phyloP scores from a whole-genome alignment of 2,797 vertebrate species.

The Hipposideros larvatus region DNA sequence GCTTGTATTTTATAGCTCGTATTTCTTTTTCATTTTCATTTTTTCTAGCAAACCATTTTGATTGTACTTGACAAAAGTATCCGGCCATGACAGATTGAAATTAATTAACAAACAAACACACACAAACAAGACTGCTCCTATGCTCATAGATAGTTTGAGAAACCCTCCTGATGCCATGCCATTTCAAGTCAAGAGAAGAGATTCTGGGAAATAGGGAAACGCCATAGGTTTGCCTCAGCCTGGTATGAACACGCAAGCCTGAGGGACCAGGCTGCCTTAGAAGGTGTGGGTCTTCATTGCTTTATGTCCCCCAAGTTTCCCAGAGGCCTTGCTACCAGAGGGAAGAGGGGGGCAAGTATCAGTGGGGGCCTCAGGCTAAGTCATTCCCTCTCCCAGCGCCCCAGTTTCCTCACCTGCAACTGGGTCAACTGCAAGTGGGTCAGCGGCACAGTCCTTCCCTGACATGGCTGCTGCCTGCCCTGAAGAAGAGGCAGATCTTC shows the following conservation, averaged over 20 bases:
- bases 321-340: background rate
- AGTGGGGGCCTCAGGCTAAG: background rate
- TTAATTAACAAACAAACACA: conserved; percentile 36
- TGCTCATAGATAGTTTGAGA: background rate
- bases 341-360: background rate
- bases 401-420: conserved; percentile 61
- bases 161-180: background rate
- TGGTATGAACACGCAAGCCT: background rate
- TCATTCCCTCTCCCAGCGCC: background rate
- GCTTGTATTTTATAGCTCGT: background rate
- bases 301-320: background rate
- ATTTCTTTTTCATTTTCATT: conserved; percentile 60
- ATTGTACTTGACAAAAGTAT: conserved; percentile 38
- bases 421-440: conserved; percentile 55
- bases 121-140: background rate
- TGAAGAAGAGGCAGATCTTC: background rate
- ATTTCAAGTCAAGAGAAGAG: background rate
- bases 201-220: background rate
- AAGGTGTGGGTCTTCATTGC: background rate
- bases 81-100: background rate
- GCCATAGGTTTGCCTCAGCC: background rate
- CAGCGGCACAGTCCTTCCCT: background rate
- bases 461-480: background rate
- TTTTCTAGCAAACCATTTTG: conserved; percentile 59
- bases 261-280: background rate